Percentiles rank a stretch among this genome's conserved stretches.
Evolutionary conservation across 2,113 vertebrate species (phyloP).

Genomic region (Hemibagrus wyckioides): DNA sequence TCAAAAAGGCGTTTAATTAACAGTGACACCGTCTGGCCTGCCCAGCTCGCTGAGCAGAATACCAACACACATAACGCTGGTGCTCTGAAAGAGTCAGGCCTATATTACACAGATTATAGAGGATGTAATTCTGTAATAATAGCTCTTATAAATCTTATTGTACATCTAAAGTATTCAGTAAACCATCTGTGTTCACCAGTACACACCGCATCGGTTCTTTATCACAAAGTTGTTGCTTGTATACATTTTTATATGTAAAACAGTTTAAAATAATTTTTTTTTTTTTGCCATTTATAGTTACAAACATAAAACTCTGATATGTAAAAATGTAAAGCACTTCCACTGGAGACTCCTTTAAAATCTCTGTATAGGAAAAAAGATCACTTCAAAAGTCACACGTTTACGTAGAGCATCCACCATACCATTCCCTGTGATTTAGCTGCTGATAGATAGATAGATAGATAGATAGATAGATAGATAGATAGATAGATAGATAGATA

Average conservation of each 20-base stretch:
- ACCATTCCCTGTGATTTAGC: background rate
- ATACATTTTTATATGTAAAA: background rate
- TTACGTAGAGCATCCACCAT: background rate
- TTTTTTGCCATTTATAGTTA: background rate
- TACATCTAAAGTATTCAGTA: background rate
- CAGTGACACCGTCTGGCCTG: slow-evolving; percentile 79
- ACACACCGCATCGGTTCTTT: background rate
- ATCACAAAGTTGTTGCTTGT: background rate
- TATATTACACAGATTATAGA: slow-evolving; percentile 5
- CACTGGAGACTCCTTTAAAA: background rate
- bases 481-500: no score
- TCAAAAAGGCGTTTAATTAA: slow-evolving; percentile 83
- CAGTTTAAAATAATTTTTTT: no score
- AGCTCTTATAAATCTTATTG: background rate
- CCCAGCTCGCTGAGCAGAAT: slow-evolving; percentile 72
- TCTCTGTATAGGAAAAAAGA: background rate
- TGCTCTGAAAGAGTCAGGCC: background rate
- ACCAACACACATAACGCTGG: slow-evolving; percentile 62
- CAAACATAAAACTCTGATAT: background rate
- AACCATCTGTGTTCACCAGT: background rate
- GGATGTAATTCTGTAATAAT: slow-evolving; percentile 1
- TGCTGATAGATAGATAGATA: no score
- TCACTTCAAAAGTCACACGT: background rate
- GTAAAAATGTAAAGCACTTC: background rate
- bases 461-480: no score